Evolutionary conservation across 2,797 vertebrate genomes (phyloP), one percentile per base, ranked within the genome.

Genomic region (Pseudomugil gertrudae): DNA sequence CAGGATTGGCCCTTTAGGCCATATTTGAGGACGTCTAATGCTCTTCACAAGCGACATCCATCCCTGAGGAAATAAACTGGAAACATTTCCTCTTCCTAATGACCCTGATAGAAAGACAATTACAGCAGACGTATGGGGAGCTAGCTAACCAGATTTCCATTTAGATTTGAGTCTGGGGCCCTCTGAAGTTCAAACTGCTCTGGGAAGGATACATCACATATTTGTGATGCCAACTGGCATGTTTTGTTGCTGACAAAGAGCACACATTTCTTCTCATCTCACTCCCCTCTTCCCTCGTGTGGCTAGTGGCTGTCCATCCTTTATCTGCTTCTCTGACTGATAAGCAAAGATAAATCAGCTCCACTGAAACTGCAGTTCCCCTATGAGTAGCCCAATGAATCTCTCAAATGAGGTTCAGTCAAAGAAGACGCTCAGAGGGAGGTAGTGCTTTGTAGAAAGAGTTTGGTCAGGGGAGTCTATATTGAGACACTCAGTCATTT

Each of bases 401-500:
- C 85, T 90, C 76, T 61, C 73, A 85, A 84, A 92, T 81, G 84
- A 84, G 78, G 51, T 81, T 69, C 65, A 72, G 76, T 69, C 74
- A 61, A 72, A 80, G 57, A 19, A 63, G 72, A 72, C 48, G 82
- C 77, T 86, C 78, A 69, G 68, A 76, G 79, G 85, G 83, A 85
- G 78, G 53, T 9, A 66, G 68, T 71, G 79, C 81, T 79, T 79
- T 66, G 75, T 84, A 30, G 72, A 78, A 84, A 75, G 73, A 79
- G 71, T 85, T 57, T 70, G 76, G 69, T 81, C 81, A 73, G 76
- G 23, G 30, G 56, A 65, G 68, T 73, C 69, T 84, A 89, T 88
- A 89, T 90, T 86, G 74, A 87, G 88, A 72, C 80, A 67, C 68
- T 90, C 72, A 52, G 69, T 90, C 81, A 86, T 80, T 63, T 71